Base-by-base conservation (phyloP, 37 sponge, comb jelly and placozoan species). In the Aplysina aerophoba region DNA sequence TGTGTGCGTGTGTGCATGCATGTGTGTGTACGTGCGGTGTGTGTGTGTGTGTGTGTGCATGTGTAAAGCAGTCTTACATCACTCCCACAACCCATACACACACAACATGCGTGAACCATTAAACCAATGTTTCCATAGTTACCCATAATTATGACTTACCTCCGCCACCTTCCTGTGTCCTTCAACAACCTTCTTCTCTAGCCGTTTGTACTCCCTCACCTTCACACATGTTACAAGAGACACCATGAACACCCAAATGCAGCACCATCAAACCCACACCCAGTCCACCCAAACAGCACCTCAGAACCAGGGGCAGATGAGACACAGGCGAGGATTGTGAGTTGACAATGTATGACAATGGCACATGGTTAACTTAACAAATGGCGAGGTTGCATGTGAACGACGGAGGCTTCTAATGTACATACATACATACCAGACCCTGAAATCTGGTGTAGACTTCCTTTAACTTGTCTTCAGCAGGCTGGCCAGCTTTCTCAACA, bases 181-280 rank as follows among this genome's bases (percentile, higher is more conserved):
- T 39, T 93, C 90, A 3, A 66, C 84, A 15, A 89, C 64, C 37
- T 85, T 84, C 67, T 69, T 84, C 44, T 93, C 93, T 41, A 81
- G 58, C 36, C 82, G 60, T 81, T 93, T 93, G 84, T 93, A 90
- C 22, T 93, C 93, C 50, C 86, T 78, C 17, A 79, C 87, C 87
- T 86, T n/a, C 66, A 13, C 13, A 37, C 33, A 82, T 15, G 1
- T 6, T n/a, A n/a, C n/a, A n/a, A n/a, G n/a, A n/a, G n/a, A n/a
- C n/a, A n/a, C n/a, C n/a, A n/a, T n/a, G n/a, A n/a, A n/a, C n/a
- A n/a, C n/a, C n/a, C n/a, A n/a, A n/a, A n/a, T n/a, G n/a, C n/a
- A n/a, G n/a, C n/a, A n/a, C n/a, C n/a, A n/a, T n/a, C n/a, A n/a
- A n/a, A n/a, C n/a, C n/a, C n/a, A n/a, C n/a, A n/a, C n/a, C n/a